Evolutionary conservation across 2,113 vertebrate genomes (phyloP).

Genomic region (Carassius gibelio): DNA sequence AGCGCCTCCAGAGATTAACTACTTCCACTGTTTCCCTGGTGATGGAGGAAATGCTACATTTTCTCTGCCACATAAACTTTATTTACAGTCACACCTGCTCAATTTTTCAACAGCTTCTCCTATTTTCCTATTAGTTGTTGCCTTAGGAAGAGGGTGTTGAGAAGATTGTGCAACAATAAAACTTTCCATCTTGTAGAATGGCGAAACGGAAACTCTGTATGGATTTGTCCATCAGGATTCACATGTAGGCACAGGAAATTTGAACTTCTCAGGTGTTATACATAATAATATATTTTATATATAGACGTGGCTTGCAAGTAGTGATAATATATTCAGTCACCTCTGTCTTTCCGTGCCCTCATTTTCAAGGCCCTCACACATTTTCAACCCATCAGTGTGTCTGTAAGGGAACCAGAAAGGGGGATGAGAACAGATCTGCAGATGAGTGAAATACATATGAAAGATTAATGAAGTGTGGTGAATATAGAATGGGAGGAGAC

Average conservation of each 20-base stretch:
- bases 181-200: not conserved
- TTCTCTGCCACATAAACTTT: conserved; percentile 77
- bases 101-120: conserved; percentile 72
- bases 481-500: conserved; percentile 63
- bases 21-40: conserved; percentile 71
- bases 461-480: conserved; percentile 70
- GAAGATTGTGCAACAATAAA: conserved; percentile 26
- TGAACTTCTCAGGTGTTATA: not conserved
- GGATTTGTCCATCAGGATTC: not conserved
- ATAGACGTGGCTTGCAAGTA: not conserved
- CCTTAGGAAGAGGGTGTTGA: conserved; percentile 57
- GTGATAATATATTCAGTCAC: conserved; percentile 23
- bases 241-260: not conserved
- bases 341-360: not conserved
- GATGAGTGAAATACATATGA: conserved; percentile 55
- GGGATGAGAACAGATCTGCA: not conserved
- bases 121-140: conserved; percentile 70
- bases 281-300: conserved; percentile 27
- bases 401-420: conserved; percentile 26
- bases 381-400: conserved; percentile 16
- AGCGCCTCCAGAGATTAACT: conserved; percentile 72
- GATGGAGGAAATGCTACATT: conserved; percentile 72
- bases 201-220: not conserved
- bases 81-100: conserved; percentile 79
- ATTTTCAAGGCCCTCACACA: not conserved